These are phyloP conservation scores for Orthonychiurus folsomi DNA, from an alignment of 2,888 invertebrate genomes.

Conservation along the genomic window DNA sequence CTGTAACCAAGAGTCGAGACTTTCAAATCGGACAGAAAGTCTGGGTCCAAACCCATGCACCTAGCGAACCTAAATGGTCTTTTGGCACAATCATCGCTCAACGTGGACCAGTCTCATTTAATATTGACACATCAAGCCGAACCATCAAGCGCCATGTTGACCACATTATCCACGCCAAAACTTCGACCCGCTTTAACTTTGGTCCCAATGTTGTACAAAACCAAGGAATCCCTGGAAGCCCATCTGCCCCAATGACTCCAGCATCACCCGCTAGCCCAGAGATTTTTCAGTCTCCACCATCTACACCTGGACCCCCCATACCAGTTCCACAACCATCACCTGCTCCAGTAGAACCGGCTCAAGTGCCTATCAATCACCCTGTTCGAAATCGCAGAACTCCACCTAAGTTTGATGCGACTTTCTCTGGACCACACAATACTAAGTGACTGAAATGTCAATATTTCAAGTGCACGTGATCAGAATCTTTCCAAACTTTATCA, in stretches of 20 bases:
- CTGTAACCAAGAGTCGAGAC: not conserved
- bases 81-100: constrained; percentile 7
- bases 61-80: constrained; percentile 20
- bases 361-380: not conserved
- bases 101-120: constrained; percentile 18
- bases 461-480: no score
- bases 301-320: constrained; percentile 11
- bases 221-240: no score
- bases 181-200: constrained; percentile 16
- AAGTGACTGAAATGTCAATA: no score
- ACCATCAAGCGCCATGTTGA: constrained; percentile 7
- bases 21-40: constrained; percentile 9
- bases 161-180: constrained; percentile 6
- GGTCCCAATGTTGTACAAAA: constrained; percentile 7
- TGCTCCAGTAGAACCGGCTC: constrained; percentile 4
- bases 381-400: no score
- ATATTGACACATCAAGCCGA: not conserved
- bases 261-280: not conserved
- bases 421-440: no score
- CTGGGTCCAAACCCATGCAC: constrained; percentile 15
- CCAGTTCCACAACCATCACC: constrained; percentile 9
- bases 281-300: no score
- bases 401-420: no score
- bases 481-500: no score
- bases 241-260: no score